Conservation (phyloP, 2,888 invertebrate species). For the Hecatera dysodea region DNA sequence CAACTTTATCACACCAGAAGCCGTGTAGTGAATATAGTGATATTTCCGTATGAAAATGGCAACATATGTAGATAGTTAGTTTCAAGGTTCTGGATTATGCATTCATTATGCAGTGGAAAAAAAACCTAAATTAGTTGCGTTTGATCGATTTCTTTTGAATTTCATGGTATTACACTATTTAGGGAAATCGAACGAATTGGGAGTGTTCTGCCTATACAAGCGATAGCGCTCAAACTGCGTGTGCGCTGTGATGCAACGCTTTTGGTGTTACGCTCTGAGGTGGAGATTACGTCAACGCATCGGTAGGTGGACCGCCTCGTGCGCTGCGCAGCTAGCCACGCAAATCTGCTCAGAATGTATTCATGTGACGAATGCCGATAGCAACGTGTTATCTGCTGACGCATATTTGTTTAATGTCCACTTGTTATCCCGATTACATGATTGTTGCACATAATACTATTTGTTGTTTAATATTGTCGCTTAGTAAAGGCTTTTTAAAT, state of each 20-base stretch:
- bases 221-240: conserved; percentile 60
- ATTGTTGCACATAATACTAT: conserved; percentile 4
- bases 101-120: conserved; percentile 5
- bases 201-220: conserved; percentile 51
- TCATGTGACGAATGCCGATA: conserved; percentile 68
- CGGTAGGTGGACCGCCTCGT: conserved; percentile 49
- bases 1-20: conserved; percentile 50
- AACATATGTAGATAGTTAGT: too few species aligned
- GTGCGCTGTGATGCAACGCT: conserved; percentile 68
- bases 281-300: conserved; percentile 69
- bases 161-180: conserved; percentile 16
- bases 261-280: conserved; percentile 64
- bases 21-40: conserved; percentile 60
- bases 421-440: conserved; percentile 44
- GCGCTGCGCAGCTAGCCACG: conserved; percentile 47
- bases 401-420: conserved; percentile 66
- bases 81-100: conserved; percentile 43
- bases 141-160: conserved; percentile 4
- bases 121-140: background rate
- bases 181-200: conserved; percentile 3
- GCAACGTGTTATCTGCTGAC: conserved; percentile 68
- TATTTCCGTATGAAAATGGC: conserved; percentile 63
- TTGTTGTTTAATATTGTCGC: background rate
- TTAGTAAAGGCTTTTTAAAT: background rate
- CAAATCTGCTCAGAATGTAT: conserved; percentile 40